Percentiles rank a stretch among this genome's conserved stretches.
Conservation (phyloP, 1,140 invertebrate species). For the Euwallacea fornicatus region DNA sequence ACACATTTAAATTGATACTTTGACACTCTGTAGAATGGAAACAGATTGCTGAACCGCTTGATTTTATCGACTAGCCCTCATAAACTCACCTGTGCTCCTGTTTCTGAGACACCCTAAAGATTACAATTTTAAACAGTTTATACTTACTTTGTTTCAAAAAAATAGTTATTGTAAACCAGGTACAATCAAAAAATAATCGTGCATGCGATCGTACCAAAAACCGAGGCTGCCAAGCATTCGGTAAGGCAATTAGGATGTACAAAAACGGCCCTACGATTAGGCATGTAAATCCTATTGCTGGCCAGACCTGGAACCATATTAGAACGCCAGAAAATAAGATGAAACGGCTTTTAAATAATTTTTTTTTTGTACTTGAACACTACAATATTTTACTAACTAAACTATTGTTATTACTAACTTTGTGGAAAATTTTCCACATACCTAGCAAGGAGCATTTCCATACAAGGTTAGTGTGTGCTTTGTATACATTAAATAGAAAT, state of each 20-base stretch:
- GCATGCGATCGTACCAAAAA: constrained; percentile 51
- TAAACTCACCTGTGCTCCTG: too few species aligned
- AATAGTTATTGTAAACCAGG: constrained; percentile 67
- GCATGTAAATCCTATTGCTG: constrained; percentile 58
- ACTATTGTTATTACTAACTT: too few species aligned
- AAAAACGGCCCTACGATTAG: constrained; percentile 60
- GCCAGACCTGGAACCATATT: constrained; percentile 61
- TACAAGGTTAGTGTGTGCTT: too few species aligned
- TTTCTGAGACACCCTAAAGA: too few species aligned
- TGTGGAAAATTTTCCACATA: too few species aligned
- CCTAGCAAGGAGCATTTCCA: too few species aligned
- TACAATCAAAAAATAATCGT: constrained; percentile 61
- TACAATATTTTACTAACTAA: too few species aligned
- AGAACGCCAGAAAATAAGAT: neutral
- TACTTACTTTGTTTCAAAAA: constrained; percentile 66
- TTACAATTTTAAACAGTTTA: neutral
- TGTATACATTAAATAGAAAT: too few species aligned
- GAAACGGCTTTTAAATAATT: neutral
- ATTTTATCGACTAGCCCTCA: too few species aligned
- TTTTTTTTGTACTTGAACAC: neutral
- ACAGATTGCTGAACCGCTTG: too few species aligned
- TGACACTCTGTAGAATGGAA: too few species aligned
- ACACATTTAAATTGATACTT: too few species aligned
- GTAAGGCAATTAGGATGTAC: constrained; percentile 60
- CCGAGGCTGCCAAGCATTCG: constrained; percentile 56